Evolutionary conservation across 2,113 vertebrate genomes (phyloP).

Genomic region (Naja naja): DNA sequence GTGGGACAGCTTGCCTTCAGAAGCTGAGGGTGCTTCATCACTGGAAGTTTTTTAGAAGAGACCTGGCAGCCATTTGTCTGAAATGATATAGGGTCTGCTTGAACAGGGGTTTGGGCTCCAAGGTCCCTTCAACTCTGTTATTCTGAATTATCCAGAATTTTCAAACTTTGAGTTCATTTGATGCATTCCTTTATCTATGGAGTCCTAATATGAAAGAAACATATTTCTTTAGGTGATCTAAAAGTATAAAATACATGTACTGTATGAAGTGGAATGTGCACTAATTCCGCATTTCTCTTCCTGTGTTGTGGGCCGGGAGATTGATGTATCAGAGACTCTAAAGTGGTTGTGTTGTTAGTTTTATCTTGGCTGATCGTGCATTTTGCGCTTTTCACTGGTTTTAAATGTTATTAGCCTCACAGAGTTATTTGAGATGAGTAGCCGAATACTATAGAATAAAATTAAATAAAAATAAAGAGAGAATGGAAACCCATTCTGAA

Average conservation of each 20-base stretch:
- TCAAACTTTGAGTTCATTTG: neutral
- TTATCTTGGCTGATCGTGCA: neutral
- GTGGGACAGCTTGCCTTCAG: neutral
- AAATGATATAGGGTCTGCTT: neutral
- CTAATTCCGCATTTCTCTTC: neutral
- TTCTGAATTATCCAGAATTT: neutral
- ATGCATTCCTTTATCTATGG: neutral
- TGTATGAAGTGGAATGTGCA: neutral
- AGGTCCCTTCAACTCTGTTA: neutral
- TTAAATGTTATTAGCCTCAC: neutral
- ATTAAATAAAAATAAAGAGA: neutral
- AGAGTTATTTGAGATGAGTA: neutral
- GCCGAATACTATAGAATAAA: neutral
- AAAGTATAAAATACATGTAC: neutral
- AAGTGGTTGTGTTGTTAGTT: neutral
- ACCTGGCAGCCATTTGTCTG: neutral
- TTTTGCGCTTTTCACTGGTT: neutral
- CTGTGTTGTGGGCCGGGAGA: neutral
- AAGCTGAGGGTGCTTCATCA: neutral
- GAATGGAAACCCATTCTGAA: neutral
- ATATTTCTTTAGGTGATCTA: neutral
- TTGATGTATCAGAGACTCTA: neutral
- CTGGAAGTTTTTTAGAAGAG: neutral
- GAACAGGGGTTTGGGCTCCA: neutral
- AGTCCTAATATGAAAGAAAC: neutral